Conservation (phyloP, 2,888 invertebrate species). For the Watsonalla cultraria region DNA sequence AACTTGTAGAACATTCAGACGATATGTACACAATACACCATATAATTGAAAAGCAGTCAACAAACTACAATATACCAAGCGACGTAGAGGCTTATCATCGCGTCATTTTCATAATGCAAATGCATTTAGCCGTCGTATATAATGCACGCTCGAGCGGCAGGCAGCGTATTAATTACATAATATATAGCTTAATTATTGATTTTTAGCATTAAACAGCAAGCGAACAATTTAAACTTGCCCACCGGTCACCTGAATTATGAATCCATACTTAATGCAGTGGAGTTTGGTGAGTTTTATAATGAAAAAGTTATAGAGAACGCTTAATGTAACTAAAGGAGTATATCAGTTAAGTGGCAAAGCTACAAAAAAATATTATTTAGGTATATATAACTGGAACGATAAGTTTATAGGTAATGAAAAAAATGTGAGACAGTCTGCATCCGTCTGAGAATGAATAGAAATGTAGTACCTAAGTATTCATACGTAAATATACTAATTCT, state of each 20-base stretch:
- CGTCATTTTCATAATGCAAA: slow-evolving; percentile 62
- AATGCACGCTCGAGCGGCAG: slow-evolving; percentile 47
- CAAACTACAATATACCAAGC: slow-evolving; percentile 1
- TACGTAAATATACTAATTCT: no score
- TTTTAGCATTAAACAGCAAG: slow-evolving; percentile 66
- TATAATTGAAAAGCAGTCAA: neutral
- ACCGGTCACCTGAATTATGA: slow-evolving; percentile 33
- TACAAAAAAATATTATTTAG: no score
- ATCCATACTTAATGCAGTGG: slow-evolving; percentile 7
- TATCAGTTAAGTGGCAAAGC: no score
- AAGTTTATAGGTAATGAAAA: no score
- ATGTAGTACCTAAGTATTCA: no score
- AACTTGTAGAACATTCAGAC: no score
- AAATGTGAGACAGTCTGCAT: no score
- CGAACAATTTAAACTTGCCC: slow-evolving; percentile 41
- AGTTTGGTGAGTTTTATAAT: neutral
- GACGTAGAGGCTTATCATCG: slow-evolving; percentile 27
- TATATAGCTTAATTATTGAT: slow-evolving; percentile 75
- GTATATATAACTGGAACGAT: no score
- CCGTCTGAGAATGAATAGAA: no score
- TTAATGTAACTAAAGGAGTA: no score
- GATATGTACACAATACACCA: no score
- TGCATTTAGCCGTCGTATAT: slow-evolving; percentile 52
- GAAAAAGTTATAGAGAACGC: neutral
- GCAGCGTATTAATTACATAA: slow-evolving; percentile 68